A percentile compares a stretch with the other conserved stretches of the same genome.
phyloP scores from a whole-genome alignment of 2,113 vertebrate genomes.

The Lonchura striata region DNA sequence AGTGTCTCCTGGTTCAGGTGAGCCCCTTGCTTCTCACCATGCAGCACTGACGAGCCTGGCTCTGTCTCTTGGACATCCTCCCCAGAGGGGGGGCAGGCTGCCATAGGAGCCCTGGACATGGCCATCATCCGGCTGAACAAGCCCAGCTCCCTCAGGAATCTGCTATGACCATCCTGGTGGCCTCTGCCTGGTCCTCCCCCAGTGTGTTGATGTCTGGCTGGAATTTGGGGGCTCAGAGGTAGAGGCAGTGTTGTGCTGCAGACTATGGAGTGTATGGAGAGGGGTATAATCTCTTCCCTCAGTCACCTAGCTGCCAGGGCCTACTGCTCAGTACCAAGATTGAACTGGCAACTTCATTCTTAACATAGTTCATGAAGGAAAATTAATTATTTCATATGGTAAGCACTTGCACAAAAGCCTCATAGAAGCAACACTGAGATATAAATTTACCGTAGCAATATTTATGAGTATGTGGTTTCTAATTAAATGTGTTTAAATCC shows the following conservation, averaged over 20 bases:
- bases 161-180: neutral
- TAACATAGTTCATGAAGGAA: neutral
- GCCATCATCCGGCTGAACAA: neutral
- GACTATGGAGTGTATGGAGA: neutral
- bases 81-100: neutral
- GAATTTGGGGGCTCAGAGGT: rapidly evolving
- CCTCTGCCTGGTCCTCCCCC: neutral
- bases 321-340: neutral
- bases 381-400: neutral
- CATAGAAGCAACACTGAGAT: neutral
- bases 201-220: neutral
- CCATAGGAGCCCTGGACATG: neutral
- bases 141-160: neutral
- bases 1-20: neutral
- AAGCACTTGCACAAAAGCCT: neutral
- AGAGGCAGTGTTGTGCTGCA: neutral
- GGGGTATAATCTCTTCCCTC: neutral
- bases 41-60: neutral
- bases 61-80: neutral
- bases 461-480: neutral
- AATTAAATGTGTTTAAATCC: neutral
- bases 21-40: neutral
- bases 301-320: neutral
- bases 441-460: neutral
- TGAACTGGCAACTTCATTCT: neutral